Evolutionary conservation across 2,888 invertebrate genomes (phyloP).

Genomic region (Phaonia tiefii): DNA sequence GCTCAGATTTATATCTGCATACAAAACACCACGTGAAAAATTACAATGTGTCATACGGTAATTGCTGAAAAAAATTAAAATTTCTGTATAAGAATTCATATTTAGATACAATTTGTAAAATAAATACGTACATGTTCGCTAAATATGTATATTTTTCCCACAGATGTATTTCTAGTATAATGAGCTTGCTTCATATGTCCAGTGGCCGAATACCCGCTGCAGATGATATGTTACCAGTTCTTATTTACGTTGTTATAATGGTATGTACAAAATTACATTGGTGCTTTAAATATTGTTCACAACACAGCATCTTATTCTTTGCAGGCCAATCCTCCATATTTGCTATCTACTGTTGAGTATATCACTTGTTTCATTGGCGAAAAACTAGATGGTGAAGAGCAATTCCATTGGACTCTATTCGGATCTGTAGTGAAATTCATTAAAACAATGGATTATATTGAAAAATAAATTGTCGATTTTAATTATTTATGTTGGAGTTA

Average conservation of each 20-base stretch:
- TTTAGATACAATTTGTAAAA: neutral
- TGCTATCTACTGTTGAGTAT: conserved; percentile 97
- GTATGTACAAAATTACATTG: conserved; percentile 81
- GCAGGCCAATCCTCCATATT: conserved; percentile 96
- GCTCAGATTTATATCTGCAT: conserved; percentile 92
- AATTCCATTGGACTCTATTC: conserved; percentile 99
- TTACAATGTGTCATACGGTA: conserved; percentile 81
- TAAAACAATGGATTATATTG: conserved; percentile 90
- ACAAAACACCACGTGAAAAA: conserved; percentile 94
- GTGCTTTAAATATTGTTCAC: too few species aligned
- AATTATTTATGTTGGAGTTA: neutral
- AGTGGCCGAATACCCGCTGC: conserved; percentile 91
- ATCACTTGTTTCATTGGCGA: conserved; percentile 95
- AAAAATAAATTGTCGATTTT: conserved; percentile 60
- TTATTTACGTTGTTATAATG: conserved; percentile 97
- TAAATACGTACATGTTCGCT: neutral
- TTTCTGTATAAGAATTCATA: too few species aligned
- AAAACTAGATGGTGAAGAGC: conserved; percentile 92
- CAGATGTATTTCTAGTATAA: conserved; percentile 94
- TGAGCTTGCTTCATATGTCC: conserved; percentile 94
- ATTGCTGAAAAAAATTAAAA: conserved; percentile 41
- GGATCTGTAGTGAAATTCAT: conserved; percentile 98
- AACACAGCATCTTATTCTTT: conserved; percentile 69
- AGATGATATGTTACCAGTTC: conserved; percentile 97
- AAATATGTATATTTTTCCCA: conserved; percentile 56